A percentile compares a stretch with the other conserved stretches of the same genome.
phyloP scores from a whole-genome alignment of 2,888 invertebrate genomes.

The Polydrusus tereticollis region DNA sequence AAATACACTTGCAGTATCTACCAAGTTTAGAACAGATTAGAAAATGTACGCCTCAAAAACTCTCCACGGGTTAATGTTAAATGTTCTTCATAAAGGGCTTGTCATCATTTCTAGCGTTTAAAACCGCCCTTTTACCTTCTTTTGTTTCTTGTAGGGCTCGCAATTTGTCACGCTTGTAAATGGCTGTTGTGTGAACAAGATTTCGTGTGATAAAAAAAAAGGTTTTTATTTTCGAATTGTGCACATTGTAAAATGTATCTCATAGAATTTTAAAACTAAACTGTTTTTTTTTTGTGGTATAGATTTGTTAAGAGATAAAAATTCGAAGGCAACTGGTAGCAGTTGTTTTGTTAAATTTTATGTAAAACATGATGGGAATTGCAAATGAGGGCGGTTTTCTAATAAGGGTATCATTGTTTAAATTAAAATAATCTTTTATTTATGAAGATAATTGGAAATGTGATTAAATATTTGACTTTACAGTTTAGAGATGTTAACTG shows the following conservation, averaged over 20 bases:
- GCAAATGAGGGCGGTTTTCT: background rate
- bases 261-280: slow-evolving; percentile 11
- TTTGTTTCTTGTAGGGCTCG: slow-evolving; percentile 26
- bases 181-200: slow-evolving; percentile 35
- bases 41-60: background rate
- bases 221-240: slow-evolving; percentile 14
- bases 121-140: slow-evolving; percentile 27
- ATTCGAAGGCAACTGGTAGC: slow-evolving; percentile 1
- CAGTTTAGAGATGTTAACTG: too few relatives aligned
- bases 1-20: too few relatives aligned
- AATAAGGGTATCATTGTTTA: background rate
- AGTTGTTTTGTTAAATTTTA: slow-evolving; percentile 13
- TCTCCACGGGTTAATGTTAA: background rate
- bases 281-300: slow-evolving; percentile 1
- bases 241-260: slow-evolving; percentile 26
- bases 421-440: background rate
- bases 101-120: slow-evolving; percentile 19
- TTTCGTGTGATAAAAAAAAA: slow-evolving; percentile 15
- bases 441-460: too few relatives aligned
- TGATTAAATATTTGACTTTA: too few relatives aligned
- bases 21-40: background rate
- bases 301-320: slow-evolving; percentile 8
- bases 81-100: background rate
- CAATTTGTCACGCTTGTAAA: slow-evolving; percentile 35
- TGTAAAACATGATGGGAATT: slow-evolving; percentile 4